Evolutionary conservation across 2,888 invertebrate species (phyloP), one percentile per base, ranked within the genome.

Genomic region (Venusia cambrica): DNA sequence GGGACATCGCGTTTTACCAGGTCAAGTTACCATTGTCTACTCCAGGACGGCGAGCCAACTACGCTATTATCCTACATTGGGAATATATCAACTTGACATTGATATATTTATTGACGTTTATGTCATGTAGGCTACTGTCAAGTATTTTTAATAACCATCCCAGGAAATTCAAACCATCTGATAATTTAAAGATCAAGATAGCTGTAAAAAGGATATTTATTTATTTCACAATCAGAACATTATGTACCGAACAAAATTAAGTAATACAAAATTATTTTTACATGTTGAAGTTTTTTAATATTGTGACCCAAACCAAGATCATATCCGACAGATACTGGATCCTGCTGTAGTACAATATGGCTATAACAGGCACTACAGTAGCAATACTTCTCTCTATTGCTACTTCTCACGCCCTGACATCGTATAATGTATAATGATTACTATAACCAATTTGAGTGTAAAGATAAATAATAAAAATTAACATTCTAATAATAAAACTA

Each of bases 121-220:
- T n/a, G n/a, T n/a, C n/a, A n/a, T n/a, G n/a, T n/a, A n/a, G n/a
- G n/a, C n/a, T n/a, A n/a, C n/a, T n/a, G n/a, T n/a, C n/a, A n/a
- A n/a, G n/a, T n/a, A n/a, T n/a, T 15, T 16, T 5, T 10, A 9
- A 6, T 15, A 16, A 5, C 5, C 9, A 7, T 10, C 3, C 2
- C 9, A 19, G 9, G 4, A 8, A 2, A 19, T 4, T 19, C 1
- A 9, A 6, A 17, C 2, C 17, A 5, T 2, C 17, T 6, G 7
- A 8, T 26, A 30, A 6, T 5, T 22, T 15, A 28, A 32, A 29
- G n/a, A 17, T 14, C 12, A 5, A 12, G 2, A 31, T 38, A 29
- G 66, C 62, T 81, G 79, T 80, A 85, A 81, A 83, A 85, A 80
- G 79, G 78, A 79, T 74, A 76, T 85, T 84, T 85, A 85, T 84